Evolutionary conservation across 92 coral and sea anemone genomes (phyloP), one percentile per base, ranked within the genome.

Genomic region (Diadumene lineata): DNA sequence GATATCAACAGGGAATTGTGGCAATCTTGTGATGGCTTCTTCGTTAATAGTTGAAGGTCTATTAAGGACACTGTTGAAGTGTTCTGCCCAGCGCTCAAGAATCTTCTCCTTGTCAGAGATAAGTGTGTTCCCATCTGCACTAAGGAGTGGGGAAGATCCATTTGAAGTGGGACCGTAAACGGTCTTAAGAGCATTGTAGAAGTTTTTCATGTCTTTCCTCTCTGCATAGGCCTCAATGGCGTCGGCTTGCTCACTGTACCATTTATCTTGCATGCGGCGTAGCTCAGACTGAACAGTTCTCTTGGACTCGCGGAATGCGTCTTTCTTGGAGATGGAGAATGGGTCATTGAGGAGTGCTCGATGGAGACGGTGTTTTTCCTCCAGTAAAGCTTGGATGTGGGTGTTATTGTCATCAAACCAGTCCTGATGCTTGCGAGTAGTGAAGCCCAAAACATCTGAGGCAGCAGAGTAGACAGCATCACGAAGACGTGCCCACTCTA

Each of bases 361-460:
- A 62, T 71, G 65, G 65, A 72, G 83, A 55, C 61, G 73, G n/a
- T 76, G 43, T 68, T 77, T 77, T 60, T 76, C 83, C 31, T 76
- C 56, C 71, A 86, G 80, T 50, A 70, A 74, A 21, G 7, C 21
- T 43, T 53, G 34, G 64, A 81, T 66, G 16, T 66, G 31, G 4
- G 21, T 33, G 61, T 68, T 60, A 56, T 85, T 85, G 11, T 85
- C 86, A 63, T 85, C 82, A 56, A 82, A 81, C 90, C 76, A 76
- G 80, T 82, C 81, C 48, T 81, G 76, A 43, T 72, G 70, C 30
- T 72, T 82, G 4, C 87, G 26, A 43, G 72, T 48, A 43, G 72
- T 53, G 33, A 65, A 75, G 25, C 83, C 80, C 1, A 86, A 69
- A 31, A 34, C 26, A 31, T 75, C 84, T 27, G 27, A 46, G 60